A percentile compares a stretch with the other conserved stretches of the same genome.
Evolutionary conservation across 2,888 invertebrate species (phyloP).

Genomic region (Fragum whitleyi): DNA sequence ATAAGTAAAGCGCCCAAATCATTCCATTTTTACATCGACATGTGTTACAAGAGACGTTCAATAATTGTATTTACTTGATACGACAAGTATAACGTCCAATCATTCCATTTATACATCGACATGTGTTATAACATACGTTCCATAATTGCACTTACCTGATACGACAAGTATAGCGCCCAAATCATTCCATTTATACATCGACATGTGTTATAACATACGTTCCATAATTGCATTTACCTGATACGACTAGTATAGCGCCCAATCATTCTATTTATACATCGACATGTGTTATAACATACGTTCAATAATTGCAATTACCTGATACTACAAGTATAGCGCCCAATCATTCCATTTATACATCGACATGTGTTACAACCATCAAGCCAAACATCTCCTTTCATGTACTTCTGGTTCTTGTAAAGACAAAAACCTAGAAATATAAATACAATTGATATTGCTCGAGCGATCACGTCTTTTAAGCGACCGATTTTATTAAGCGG

Average conservation of each 20-base stretch:
- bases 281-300: no score
- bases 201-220: slow-evolving; percentile 31
- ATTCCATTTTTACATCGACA: slow-evolving; percentile 26
- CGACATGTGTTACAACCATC: slow-evolving; percentile 39
- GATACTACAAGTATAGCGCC: slow-evolving; percentile 29
- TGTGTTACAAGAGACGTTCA: slow-evolving; percentile 35
- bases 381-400: slow-evolving; percentile 31
- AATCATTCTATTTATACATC: no score
- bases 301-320: slow-evolving; percentile 34
- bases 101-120: no score
- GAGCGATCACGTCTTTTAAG: no score
- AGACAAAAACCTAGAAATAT: slow-evolving; percentile 28
- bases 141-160: slow-evolving; percentile 31
- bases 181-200: slow-evolving; percentile 29
- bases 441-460: background rate
- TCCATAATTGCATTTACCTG: no score
- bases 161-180: slow-evolving; percentile 34
- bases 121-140: no score
- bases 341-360: slow-evolving; percentile 28
- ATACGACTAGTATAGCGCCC: no score
- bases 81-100: no score
- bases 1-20: slow-evolving; percentile 30
- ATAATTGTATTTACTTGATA: no score
- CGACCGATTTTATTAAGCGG: no score
- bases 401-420: slow-evolving; percentile 30